Percentiles rank a stretch among this genome's conserved stretches.
These are phyloP conservation scores for Drosophila funebris DNA, from an alignment of 1,140 invertebrate genomes.

Conservation along the genomic window DNA sequence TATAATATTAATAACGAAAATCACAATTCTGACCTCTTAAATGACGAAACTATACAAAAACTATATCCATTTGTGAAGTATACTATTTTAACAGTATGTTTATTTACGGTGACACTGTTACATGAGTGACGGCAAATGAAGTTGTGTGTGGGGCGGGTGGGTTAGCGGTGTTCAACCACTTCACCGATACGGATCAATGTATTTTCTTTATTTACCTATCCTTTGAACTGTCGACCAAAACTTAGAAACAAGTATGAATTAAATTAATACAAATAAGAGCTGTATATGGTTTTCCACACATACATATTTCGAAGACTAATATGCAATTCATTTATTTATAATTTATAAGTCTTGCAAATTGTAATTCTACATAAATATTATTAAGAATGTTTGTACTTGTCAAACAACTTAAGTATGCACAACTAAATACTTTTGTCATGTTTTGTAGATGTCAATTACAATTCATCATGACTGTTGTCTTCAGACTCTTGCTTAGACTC, in stretches of 20 bases:
- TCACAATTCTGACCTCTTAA: too few species aligned
- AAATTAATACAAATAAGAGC: background rate
- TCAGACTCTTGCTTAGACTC: slow-evolving; percentile 84
- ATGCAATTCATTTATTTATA: slow-evolving; percentile 59
- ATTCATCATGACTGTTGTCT: slow-evolving; percentile 87
- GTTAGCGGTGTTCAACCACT: too few species aligned
- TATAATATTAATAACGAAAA: too few species aligned
- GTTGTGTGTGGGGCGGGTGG: too few species aligned
- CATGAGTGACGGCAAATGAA: too few species aligned
- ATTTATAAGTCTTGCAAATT: slow-evolving; percentile 78
- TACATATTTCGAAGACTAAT: slow-evolving; percentile 23
- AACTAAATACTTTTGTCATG: slow-evolving; percentile 52
- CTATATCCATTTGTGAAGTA: too few species aligned
- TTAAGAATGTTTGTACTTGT: slow-evolving; percentile 49
- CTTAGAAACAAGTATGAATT: background rate
- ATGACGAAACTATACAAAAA: too few species aligned
- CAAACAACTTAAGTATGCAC: slow-evolving; percentile 54
- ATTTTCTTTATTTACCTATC: too few species aligned
- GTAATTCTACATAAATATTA: slow-evolving; percentile 61
- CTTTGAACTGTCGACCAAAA: background rate
- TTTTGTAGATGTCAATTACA: slow-evolving; percentile 65
- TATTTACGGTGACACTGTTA: too few species aligned
- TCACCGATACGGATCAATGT: too few species aligned
- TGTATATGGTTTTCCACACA: background rate
- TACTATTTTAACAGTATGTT: too few species aligned